A percentile compares a stretch with the other conserved stretches of the same genome.
These are phyloP conservation scores for Strix occidentalis DNA, from an alignment of 2,797 vertebrate genomes.

Conservation along the genomic window DNA sequence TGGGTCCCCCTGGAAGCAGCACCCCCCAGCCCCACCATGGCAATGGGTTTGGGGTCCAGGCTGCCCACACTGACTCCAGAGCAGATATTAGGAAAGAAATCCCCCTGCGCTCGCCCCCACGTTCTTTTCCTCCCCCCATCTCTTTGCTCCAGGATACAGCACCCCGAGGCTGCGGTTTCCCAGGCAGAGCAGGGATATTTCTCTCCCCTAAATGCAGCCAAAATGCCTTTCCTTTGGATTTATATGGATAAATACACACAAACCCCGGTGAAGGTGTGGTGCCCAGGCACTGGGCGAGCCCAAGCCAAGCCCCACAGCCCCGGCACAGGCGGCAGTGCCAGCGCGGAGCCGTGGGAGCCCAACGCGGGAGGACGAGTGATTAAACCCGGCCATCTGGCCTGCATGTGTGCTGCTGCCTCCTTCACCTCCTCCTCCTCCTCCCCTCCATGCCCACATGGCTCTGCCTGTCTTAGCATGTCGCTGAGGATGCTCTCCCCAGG, in stretches of 20 bases:
- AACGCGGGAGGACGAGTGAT: neutral
- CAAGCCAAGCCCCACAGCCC: neutral
- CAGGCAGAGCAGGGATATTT: neutral
- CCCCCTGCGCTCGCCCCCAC: accelerated
- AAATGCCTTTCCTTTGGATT: neutral
- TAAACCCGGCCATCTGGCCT: constrained; percentile 46
- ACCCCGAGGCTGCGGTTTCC: accelerated
- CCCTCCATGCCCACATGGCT: neutral
- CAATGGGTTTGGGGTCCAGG: accelerated
- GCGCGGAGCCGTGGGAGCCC: neutral
- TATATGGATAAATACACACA: neutral
- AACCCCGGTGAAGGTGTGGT: accelerated
- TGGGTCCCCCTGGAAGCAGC: neutral
- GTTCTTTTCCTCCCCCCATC: accelerated
- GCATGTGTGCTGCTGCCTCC: neutral
- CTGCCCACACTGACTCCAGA: accelerated
- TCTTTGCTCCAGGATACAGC: neutral
- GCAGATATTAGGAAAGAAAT: neutral
- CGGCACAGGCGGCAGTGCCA: neutral
- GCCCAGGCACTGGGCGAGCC: accelerated
- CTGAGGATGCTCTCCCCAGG: neutral
- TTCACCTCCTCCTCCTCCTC: neutral
- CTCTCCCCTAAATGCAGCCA: neutral
- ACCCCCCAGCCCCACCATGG: neutral
- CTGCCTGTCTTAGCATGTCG: neutral